These are phyloP conservation scores for Dynastes grantii DNA, from an alignment of 2,888 invertebrate genomes.

Conservation along the genomic window DNA sequence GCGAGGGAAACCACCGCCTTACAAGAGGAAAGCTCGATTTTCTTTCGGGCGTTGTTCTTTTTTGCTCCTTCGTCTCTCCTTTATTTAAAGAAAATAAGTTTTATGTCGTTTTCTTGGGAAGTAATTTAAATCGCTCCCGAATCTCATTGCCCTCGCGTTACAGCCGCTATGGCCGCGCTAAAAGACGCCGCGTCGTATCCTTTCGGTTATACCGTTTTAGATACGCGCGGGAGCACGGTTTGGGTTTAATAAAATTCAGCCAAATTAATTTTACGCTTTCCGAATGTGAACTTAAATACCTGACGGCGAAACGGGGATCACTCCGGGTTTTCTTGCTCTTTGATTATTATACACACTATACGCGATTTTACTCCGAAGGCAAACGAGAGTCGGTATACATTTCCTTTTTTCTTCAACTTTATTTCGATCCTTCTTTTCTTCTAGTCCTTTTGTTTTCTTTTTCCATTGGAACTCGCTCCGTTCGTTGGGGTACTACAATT, in stretches of 20 bases:
- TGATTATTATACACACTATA: slow-evolving; percentile 1
- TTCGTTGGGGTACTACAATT: neutral
- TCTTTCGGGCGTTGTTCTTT: slow-evolving; percentile 3
- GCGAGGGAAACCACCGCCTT: neutral
- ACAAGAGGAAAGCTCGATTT: neutral
- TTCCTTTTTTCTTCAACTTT: neutral
- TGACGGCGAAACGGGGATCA: slow-evolving; percentile 1
- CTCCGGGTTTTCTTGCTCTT: neutral
- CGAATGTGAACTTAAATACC: slow-evolving; percentile 44
- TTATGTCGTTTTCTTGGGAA: slow-evolving; percentile 17
- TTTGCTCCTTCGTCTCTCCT: slow-evolving; percentile 17
- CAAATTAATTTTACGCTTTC: slow-evolving; percentile 45
- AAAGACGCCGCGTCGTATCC: no score
- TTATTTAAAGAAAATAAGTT: slow-evolving; percentile 43
- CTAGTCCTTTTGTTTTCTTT: neutral
- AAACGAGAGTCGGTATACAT: slow-evolving; percentile 10
- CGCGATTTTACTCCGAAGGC: slow-evolving; percentile 19
- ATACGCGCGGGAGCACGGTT: neutral
- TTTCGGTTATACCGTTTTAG: neutral
- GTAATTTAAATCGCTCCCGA: slow-evolving; percentile 35
- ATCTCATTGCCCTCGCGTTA: neutral
- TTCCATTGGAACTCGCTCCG: neutral
- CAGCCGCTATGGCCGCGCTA: no score
- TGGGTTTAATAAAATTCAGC: slow-evolving; percentile 42
- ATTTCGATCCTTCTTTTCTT: neutral